phyloP scores from a whole-genome alignment of 2,888 invertebrate genomes.

The Encarsia formosa region DNA sequence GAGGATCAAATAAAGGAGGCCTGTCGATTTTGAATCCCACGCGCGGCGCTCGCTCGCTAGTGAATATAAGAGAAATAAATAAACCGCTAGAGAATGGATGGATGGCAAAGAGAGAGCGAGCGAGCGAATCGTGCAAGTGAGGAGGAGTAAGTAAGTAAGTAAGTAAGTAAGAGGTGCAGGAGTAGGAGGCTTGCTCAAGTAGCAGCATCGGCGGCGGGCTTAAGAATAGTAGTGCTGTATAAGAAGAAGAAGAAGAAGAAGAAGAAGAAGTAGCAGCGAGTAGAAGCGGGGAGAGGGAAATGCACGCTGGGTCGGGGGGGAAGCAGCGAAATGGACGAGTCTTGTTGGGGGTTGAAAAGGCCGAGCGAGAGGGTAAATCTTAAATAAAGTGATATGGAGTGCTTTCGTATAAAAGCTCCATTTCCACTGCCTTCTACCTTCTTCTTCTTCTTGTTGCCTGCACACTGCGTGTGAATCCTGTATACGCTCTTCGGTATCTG shows the following conservation, averaged over 20 bases:
- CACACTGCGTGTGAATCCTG: no score
- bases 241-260: constrained; percentile 26
- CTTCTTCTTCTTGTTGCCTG: no score
- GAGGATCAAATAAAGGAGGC: neutral
- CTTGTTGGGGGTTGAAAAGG: constrained; percentile 51
- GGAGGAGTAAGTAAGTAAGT: constrained; percentile 1
- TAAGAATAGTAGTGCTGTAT: constrained; percentile 37
- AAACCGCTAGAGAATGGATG: constrained; percentile 19
- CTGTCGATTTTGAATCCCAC: constrained; percentile 20
- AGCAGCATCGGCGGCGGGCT: constrained; percentile 42
- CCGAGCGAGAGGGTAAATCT: constrained; percentile 51
- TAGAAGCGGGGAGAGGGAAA: constrained; percentile 15
- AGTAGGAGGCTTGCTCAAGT: constrained; percentile 28
- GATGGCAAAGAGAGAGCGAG: constrained; percentile 4
- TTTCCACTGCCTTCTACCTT: constrained; percentile 49
- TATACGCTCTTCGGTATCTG: no score
- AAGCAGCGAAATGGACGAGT: constrained; percentile 51
- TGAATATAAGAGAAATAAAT: constrained; percentile 25
- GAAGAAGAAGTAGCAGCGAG: constrained; percentile 14
- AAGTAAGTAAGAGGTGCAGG: constrained; percentile 10
- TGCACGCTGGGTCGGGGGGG: constrained; percentile 29
- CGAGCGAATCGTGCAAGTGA: constrained; percentile 4
- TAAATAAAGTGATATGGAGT: constrained; percentile 53
- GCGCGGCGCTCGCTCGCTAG: neutral
- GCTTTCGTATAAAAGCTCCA: constrained; percentile 52